A percentile compares a stretch with the other conserved stretches of the same genome.
These are phyloP conservation scores for Steromphala cineraria DNA, from an alignment of 2,888 invertebrate species.

Conservation along the genomic window DNA sequence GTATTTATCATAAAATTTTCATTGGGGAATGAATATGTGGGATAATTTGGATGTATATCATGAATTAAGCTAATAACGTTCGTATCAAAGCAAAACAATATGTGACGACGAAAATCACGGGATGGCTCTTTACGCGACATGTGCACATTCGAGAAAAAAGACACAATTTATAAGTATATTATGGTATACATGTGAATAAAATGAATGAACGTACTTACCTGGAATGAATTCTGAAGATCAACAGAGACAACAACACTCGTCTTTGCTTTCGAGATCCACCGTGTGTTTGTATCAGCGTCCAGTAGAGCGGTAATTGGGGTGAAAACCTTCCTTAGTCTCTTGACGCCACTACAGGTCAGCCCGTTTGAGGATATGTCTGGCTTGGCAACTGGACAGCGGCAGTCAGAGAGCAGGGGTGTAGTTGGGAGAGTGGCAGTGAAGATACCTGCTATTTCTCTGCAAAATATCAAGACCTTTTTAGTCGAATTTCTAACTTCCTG, in stretches of 20 bases:
- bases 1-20: no score
- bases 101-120: no score
- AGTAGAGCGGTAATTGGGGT: not conserved
- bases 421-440: not conserved
- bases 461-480: not conserved
- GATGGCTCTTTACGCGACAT: no score
- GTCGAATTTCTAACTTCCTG: no score
- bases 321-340: not conserved
- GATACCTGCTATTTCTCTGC: slow-evolving; percentile 19
- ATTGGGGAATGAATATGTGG: no score
- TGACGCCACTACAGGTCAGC: not conserved
- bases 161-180: no score
- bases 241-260: slow-evolving; percentile 19
- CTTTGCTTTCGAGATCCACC: slow-evolving; percentile 28
- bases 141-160: no score
- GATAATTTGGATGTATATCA: no score
- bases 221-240: slow-evolving; percentile 18
- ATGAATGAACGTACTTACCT: slow-evolving; percentile 8
- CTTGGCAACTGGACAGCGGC: slow-evolving; percentile 21
- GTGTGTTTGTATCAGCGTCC: not conserved
- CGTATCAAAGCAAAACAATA: no score
- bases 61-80: no score
- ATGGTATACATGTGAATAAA: no score
- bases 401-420: not conserved
- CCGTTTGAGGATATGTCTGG: not conserved